phyloP scores from a whole-genome alignment of 2,797 vertebrate genomes.

The Coracias cyanogaster region DNA sequence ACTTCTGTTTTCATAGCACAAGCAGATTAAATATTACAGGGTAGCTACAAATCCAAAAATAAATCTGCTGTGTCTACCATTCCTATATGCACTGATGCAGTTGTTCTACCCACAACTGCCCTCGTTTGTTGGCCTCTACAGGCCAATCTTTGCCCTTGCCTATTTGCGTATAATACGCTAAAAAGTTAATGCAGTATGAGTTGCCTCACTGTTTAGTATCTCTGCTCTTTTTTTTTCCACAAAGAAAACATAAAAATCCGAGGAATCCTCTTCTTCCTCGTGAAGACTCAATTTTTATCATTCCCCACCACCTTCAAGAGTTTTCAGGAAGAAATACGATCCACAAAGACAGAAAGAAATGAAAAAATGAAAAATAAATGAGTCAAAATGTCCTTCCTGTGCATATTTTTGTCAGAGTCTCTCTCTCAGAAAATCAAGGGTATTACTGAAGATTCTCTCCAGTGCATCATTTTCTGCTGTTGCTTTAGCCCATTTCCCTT shows the following conservation, averaged over 20 bases:
- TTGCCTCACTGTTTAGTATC: neutral
- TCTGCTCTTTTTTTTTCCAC: neutral
- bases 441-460: neutral
- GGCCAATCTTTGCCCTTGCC: neutral
- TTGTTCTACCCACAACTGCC: neutral
- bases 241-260: neutral
- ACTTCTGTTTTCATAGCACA: neutral
- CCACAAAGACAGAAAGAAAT: neutral
- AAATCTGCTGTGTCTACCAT: neutral
- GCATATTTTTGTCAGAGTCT: neutral
- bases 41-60: neutral
- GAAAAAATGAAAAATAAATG: neutral
- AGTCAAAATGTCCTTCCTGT: neutral
- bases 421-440: neutral
- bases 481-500: neutral
- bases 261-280: neutral
- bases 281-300: neutral
- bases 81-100: neutral
- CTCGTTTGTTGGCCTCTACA: neutral
- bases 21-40: conserved; percentile 27
- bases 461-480: neutral
- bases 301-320: neutral
- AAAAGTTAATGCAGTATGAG: neutral
- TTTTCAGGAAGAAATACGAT: neutral
- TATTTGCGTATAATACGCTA: neutral